Evolutionary conservation across 2,113 vertebrate species (phyloP).

Genomic region (Pungitius pungitius): DNA sequence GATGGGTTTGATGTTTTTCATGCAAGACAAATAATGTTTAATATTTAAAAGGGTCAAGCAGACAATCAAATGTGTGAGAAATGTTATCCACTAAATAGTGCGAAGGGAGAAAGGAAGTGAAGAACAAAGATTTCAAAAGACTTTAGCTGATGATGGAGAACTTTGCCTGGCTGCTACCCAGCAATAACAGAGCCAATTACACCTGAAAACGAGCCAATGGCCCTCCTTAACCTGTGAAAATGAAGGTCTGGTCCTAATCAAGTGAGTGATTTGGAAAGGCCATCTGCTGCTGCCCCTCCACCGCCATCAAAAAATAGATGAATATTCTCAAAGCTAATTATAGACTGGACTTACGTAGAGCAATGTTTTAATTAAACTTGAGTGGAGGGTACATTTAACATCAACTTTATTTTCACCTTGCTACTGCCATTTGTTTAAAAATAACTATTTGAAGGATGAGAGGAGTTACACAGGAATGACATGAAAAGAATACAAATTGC

Average conservation of each 20-base stretch:
- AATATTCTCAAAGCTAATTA: conserved; percentile 35
- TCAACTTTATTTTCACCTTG: conserved; percentile 21
- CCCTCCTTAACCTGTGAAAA: conserved; percentile 73
- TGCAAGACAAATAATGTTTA: not conserved
- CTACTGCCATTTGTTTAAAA: conserved; percentile 10
- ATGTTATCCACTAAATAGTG: not conserved
- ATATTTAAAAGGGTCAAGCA: not conserved
- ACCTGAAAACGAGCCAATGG: conserved; percentile 60
- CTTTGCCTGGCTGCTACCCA: conserved; percentile 52
- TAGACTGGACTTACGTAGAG: not conserved
- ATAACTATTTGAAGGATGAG: no score
- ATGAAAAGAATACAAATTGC: no score
- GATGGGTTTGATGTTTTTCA: not conserved
- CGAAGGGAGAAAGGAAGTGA: not conserved
- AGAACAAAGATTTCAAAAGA: conserved; percentile 2
- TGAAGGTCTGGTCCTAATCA: conserved; percentile 72
- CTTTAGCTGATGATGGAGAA: conserved; percentile 7
- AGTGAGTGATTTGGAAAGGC: conserved; percentile 70
- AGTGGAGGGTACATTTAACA: conserved; percentile 18
- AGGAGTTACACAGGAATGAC: not conserved
- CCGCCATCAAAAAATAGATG: conserved; percentile 13
- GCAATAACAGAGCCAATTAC: conserved; percentile 68
- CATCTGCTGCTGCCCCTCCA: conserved; percentile 60
- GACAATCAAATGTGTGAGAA: not conserved
- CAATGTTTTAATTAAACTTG: conserved; percentile 31